Conservation (phyloP, 2,113 vertebrate genomes). For the Coptodon bakossiorum region DNA sequence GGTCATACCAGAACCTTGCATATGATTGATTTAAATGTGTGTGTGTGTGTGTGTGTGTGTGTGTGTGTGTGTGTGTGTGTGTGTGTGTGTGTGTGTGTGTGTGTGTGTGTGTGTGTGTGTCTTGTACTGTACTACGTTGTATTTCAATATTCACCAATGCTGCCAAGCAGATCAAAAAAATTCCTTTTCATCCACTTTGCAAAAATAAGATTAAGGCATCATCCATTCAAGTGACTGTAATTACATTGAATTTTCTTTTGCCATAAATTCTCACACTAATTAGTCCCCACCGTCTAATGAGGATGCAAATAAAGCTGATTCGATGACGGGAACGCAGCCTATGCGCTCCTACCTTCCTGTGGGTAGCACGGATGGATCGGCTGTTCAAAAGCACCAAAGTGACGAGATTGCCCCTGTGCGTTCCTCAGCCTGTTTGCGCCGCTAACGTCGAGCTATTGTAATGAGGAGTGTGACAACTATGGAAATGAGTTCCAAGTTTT, state of each 20-base stretch:
- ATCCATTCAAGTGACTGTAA: constrained; percentile 54
- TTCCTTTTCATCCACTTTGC: constrained; percentile 52
- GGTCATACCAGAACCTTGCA: not conserved
- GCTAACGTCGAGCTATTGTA: not conserved
- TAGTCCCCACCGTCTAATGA: constrained; percentile 62
- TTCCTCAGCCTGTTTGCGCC: not conserved
- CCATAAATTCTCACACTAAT: constrained; percentile 65
- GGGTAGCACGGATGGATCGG: not conserved
- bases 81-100: not conserved
- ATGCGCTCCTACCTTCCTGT: not conserved
- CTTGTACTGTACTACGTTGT: not conserved
- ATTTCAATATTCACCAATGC: constrained; percentile 8
- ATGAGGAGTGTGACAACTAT: constrained; percentile 13
- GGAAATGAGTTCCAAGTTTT: constrained; percentile 25
- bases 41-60: not conserved
- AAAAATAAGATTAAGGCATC: constrained; percentile 45
- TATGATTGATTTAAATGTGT: not conserved
- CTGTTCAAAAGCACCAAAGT: not conserved
- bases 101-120: not conserved
- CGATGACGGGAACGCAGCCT: constrained; percentile 22
- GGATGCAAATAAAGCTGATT: constrained; percentile 61
- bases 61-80: no score
- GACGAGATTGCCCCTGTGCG: not conserved
- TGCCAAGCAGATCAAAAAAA: constrained; percentile 9
- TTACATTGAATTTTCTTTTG: constrained; percentile 65